These are phyloP conservation scores for Catostomus latipinnis DNA, from an alignment of 2,797 vertebrate genomes.

Conservation along the genomic window DNA sequence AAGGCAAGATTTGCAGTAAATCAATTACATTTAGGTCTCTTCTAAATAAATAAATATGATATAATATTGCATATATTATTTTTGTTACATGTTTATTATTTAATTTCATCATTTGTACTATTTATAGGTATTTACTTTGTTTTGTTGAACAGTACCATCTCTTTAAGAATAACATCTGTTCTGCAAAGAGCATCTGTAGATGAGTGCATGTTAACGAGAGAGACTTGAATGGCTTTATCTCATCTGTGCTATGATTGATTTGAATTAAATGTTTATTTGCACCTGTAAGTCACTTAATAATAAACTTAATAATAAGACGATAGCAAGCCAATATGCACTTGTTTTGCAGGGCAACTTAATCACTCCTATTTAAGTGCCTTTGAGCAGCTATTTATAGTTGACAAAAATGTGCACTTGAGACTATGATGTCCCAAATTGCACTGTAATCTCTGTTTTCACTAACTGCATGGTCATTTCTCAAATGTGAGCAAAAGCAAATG, in stretches of 20 bases:
- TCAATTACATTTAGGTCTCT: background rate
- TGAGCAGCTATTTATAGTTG: slow-evolving; percentile 2
- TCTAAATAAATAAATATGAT: background rate
- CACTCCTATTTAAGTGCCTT: background rate
- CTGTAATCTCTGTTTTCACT: slow-evolving; percentile 32
- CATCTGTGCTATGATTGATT: too few species aligned
- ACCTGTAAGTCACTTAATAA: background rate
- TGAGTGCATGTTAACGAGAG: too few species aligned
- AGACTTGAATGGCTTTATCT: too few species aligned
- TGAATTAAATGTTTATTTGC: background rate
- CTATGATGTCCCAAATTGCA: slow-evolving; percentile 23
- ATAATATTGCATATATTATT: too few species aligned
- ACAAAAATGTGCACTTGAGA: background rate
- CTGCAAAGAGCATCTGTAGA: too few species aligned
- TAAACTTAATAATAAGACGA: too few species aligned
- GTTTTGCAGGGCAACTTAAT: background rate
- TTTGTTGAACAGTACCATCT: too few species aligned
- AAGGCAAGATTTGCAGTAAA: background rate
- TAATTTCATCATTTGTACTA: too few species aligned
- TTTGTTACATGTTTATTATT: too few species aligned
- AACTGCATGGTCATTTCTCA: slow-evolving; percentile 2
- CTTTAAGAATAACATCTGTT: too few species aligned
- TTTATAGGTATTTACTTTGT: too few species aligned
- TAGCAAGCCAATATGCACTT: too few species aligned
- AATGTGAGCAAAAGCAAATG: slow-evolving; percentile 1